Base-by-base conservation (phyloP, 2,797 vertebrate species). In the Leptodactylus fallax region DNA sequence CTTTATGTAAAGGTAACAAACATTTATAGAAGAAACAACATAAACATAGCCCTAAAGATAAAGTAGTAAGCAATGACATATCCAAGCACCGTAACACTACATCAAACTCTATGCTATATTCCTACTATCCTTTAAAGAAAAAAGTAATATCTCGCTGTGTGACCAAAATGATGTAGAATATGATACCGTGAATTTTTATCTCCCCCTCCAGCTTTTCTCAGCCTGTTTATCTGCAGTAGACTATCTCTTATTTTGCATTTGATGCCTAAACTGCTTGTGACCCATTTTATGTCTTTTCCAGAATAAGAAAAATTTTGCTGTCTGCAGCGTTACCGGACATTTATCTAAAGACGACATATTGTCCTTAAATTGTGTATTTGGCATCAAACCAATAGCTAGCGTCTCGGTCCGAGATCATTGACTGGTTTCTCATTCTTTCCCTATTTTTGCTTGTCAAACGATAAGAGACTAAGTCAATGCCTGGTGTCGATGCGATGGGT, bases 181-280 rank as follows among this genome's bases (percentile, higher is more conserved):
- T 55, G 23, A 78, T 65, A 85, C 21, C 55, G 56, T 51, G 56
- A 85, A 27, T 85, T 21, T 27, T 83, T 83, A 83, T 72, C 67
- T 60, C 51, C 47, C 17, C 63, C 25, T 72, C 53, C 67, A 58
- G 67, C 25, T 74, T n/a, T 13, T 58, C 81, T 83, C 49, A n/a
- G 21, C 10, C 36, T n/a, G 49, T 65, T 78, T 77, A 85, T 77
- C 74, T 81, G 53, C 45, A 1, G 36, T 21, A 72, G 81, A 72
- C 65, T 58, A 83, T 83, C 81, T 65, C 47, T 65, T 76, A 63
- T 56, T 87, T 77, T 55, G 56, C 80, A 76, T 87, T 76, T 87
- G 17, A 87, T 82, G 71, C 80, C 63, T 72, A n/a, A 65, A 51
- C 17, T 74, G 16, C 56, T 74, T n/a, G 21, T 47, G 61, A 27